Evolutionary conservation across 2,888 invertebrate species (phyloP).

Genomic region (Melinopterus prodromus): DNA sequence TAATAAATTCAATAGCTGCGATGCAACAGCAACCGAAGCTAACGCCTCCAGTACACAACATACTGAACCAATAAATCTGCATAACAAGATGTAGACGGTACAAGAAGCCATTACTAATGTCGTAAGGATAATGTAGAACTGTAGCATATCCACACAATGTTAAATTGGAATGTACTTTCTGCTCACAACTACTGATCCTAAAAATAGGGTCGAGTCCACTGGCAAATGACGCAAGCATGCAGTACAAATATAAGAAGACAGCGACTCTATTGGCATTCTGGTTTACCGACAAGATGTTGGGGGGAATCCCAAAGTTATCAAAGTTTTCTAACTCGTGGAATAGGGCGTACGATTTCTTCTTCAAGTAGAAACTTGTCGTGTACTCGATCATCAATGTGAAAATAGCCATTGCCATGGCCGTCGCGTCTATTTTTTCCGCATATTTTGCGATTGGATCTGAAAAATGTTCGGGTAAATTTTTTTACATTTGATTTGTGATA

Average conservation of each 20-base stretch:
- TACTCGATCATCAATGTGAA: neutral
- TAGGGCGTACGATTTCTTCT: neutral
- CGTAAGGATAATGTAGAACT: neutral
- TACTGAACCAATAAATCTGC: neutral
- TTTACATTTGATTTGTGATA: too few relatives aligned
- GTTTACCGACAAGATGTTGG: neutral
- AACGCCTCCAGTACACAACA: neutral
- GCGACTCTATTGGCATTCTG: neutral
- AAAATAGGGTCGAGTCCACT: neutral
- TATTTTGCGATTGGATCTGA: neutral
- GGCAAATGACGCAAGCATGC: neutral
- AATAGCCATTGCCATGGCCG: neutral
- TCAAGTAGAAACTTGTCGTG: neutral
- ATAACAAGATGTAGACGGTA: neutral
- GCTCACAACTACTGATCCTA: neutral
- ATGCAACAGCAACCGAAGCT: neutral
- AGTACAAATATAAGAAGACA: neutral
- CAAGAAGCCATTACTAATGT: neutral
- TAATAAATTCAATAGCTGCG: neutral
- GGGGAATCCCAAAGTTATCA: neutral
- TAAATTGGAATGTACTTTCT: neutral
- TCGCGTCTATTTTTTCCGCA: neutral
- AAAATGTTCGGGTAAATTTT: neutral
- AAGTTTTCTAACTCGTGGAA: neutral
- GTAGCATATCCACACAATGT: neutral